Conservation (phyloP, 1,140 invertebrate species). For the Capitella teleta region DNA sequence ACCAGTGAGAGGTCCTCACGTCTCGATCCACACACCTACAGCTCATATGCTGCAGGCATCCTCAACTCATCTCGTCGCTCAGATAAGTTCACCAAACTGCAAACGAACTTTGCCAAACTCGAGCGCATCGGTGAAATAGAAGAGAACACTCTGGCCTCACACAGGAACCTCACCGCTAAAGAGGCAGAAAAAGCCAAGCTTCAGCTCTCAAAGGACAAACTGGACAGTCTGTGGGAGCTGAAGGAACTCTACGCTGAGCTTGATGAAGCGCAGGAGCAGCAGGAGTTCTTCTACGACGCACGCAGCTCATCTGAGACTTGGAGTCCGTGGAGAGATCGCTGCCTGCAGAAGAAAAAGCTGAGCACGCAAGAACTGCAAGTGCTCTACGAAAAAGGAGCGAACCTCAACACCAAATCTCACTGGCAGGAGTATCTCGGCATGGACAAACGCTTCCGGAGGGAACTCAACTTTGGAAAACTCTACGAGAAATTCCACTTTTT, state of each 20-base stretch:
- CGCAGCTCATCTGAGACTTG: slow-evolving; percentile 60
- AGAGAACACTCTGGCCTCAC: slow-evolving; percentile 9
- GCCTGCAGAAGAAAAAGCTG: slow-evolving; percentile 67
- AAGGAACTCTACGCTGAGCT: slow-evolving; percentile 64
- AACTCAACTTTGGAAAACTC: slow-evolving; percentile 12
- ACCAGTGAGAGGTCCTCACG: slow-evolving; percentile 29
- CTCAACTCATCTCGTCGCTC: slow-evolving; percentile 61
- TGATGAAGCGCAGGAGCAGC: slow-evolving; percentile 64
- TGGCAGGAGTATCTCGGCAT: not conserved
- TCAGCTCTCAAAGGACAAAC: slow-evolving; percentile 44
- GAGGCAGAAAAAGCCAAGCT: not conserved
- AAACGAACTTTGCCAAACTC: slow-evolving; percentile 72
- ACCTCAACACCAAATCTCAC: slow-evolving; percentile 3
- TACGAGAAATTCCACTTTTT: slow-evolving; percentile 15
- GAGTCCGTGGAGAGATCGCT: slow-evolving; percentile 57
- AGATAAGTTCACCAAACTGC: slow-evolving; percentile 70
- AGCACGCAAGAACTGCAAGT: slow-evolving; percentile 66
- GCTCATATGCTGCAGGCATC: slow-evolving; percentile 48
- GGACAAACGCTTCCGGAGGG: slow-evolving; percentile 3
- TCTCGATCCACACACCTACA: slow-evolving; percentile 32
- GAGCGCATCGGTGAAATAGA: slow-evolving; percentile 69
- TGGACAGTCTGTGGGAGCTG: slow-evolving; percentile 70
- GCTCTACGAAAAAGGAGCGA: slow-evolving; percentile 18
- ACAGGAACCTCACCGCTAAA: not conserved
- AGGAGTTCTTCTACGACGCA: slow-evolving; percentile 68